Conservation (phyloP, 2,113 vertebrate genomes). For the Columba janthina region DNA sequence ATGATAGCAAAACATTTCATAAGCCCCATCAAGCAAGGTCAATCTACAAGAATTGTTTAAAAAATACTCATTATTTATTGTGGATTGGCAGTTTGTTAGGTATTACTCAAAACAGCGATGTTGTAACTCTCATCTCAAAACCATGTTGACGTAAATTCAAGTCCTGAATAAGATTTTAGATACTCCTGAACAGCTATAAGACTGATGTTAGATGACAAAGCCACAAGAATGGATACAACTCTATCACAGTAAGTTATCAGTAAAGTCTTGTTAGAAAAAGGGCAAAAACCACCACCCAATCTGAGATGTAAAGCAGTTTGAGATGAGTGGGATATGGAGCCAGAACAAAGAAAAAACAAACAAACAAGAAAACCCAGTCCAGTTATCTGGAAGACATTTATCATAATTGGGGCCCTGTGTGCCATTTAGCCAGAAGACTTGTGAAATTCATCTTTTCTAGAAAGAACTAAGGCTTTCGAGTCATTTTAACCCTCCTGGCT, state of each 20-base stretch:
- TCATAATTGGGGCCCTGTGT: rapidly evolving
- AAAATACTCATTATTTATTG: not conserved
- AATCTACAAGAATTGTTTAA: not conserved
- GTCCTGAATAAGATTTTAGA: not conserved
- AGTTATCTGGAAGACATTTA: not conserved
- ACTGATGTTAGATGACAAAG: not conserved
- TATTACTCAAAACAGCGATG: not conserved
- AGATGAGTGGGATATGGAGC: not conserved
- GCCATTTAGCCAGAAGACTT: not conserved
- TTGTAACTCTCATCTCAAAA: not conserved
- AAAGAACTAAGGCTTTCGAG: not conserved
- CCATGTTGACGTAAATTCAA: not conserved
- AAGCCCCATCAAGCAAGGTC: not conserved
- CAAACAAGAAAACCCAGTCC: no score
- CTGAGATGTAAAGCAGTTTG: not conserved
- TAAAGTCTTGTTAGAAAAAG: not conserved
- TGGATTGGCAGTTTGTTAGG: not conserved
- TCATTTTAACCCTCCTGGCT: not conserved
- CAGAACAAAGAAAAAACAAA: not conserved
- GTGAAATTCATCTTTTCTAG: not conserved
- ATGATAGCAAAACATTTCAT: not conserved
- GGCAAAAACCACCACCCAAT: not conserved
- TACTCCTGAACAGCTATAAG: not conserved
- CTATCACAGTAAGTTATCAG: not conserved
- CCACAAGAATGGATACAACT: not conserved